Conservation (phyloP, 2,113 vertebrate genomes). For the Macaca fascicularis region T2T-MFA8v1.1 NC_088378.1:139398001-139398500, state of each 20-base stretch:
- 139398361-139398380: neutral
- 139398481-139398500: neutral
- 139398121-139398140: neutral
- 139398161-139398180: neutral
- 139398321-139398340: neutral
- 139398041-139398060: neutral
- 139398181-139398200: neutral
- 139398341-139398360: neutral
- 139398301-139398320: neutral
- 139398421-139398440: neutral
- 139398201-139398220: neutral
- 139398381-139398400: neutral
- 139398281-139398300: neutral
- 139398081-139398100: neutral
- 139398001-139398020: neutral
- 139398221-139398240: neutral
- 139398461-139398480: neutral
- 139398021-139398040: neutral
- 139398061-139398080: neutral
- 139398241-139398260: neutral
- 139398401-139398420: neutral
- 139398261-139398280: neutral
- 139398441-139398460: neutral
- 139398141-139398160: neutral
- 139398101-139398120: neutral